Evolutionary conservation across 2,113 vertebrate species (phyloP), one percentile per base, ranked within the genome.

Genomic region (Chaetodon auriga): DNA sequence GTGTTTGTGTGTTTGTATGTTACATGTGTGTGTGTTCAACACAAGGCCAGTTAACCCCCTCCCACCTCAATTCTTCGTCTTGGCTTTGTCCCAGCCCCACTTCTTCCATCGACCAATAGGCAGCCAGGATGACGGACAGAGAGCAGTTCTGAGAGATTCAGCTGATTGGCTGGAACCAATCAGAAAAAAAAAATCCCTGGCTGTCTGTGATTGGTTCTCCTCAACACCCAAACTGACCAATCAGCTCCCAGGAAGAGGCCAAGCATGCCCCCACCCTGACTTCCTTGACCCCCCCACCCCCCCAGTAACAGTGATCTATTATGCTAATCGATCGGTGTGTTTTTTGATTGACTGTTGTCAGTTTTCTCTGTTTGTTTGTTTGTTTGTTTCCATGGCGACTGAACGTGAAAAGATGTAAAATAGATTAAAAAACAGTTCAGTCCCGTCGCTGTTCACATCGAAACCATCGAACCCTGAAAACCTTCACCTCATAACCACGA

Each of bases 141-240:
- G 15, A 6, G 35, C 25, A 75, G 55, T 68, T 82, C 86, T 90
- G 89, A 89, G 60, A 16, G 80, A 81, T 75, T 85, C 73, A 61
- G 86, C 88, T 90, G 93, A 90, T 94, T 93, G 93, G 93, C 93
- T 93, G 93, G 92, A 93, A 90, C 92, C 92, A 94, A 93, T 93
- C 91, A 91, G 93, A 88, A 81, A 76, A 68, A 38, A 71, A 74
- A 65, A 45, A 45, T 11, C 61, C 75, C 75, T 78, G 64, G 80
- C 85, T 78, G 71, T 84, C 83, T 89, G 75, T 87, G 90, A 91
- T 91, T 90, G 91, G 88, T 89, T 90, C 62, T 69, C 35, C n/a
- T 48, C 69, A 0, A 85, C 45, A 77, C 30, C 68, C 45, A 70
- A 74, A 78, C 21, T 6, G 66, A 89, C 69, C 89, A 92, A 87